Evolutionary conservation across 2,888 invertebrate genomes (phyloP), one percentile per base, ranked within the genome.

Genomic region (Phymatocera aterrima): DNA sequence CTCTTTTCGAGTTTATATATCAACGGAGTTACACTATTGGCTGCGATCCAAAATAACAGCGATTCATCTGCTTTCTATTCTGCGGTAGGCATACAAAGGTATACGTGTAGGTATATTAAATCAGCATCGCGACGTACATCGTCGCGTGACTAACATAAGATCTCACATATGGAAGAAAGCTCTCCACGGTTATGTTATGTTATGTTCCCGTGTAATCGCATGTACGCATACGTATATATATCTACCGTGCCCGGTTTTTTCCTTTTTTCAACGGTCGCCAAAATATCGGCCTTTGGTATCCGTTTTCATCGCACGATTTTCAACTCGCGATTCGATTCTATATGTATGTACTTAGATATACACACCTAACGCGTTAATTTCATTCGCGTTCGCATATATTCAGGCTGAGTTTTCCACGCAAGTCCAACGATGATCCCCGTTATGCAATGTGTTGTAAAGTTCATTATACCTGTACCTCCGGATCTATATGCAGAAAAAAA

Each of bases 1-100:
- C 34, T 60, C 60, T 8, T n/a, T 15, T n/a, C 37, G 37, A 6
- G 37, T 64, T 37, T 18, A 48, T 31, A 21, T 31, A n/a, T 51
- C 48, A 24, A 72, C 48, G 34, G 51, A 51, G 72, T 72, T 72
- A 72, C 72, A n/a, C 37, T n/a, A 51, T n/a, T n/a, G 34, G 34
- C 31, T 31, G n/a, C 31, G 72, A 72, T 72, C n/a, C n/a, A 72
- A 51, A 48, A 72, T 72, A 72, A 72, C 72, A 72, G 34, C 51
- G 51, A 72, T 72, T 72, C 72, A 34, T 72, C 51, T 72, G 72
- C 72, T 72, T 72, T 72, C 72, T 72, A 72, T 72, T 72, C 70
- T 43, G 51, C 51, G 72, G 72, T 72, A 72, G 21, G 15, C 10
- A 28, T 60, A 60, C 10, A 5, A 1, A 57, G 6, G 10, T 60